phyloP scores from a whole-genome alignment of 2,888 invertebrate species.

The Cephus spinipes region DNA sequence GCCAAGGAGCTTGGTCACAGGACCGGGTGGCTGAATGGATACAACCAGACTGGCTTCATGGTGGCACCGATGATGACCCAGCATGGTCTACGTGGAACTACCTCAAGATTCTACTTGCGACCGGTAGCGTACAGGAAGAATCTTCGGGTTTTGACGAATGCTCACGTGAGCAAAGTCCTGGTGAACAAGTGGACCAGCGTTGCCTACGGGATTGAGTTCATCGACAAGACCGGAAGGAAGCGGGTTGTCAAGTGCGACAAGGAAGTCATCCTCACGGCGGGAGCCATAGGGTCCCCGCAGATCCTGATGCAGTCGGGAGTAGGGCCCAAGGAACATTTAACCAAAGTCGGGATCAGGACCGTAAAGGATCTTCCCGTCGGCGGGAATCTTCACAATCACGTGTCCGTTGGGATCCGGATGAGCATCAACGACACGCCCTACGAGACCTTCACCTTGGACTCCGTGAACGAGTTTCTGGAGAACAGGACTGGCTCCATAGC shows the following conservation, averaged over 20 bases:
- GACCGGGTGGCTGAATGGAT: constrained; percentile 47
- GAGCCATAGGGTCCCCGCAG: constrained; percentile 69
- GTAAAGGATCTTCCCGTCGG: constrained; percentile 60
- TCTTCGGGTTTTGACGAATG: constrained; percentile 67
- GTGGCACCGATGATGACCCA: constrained; percentile 65
- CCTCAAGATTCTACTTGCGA: constrained; percentile 69
- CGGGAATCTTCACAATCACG: constrained; percentile 61
- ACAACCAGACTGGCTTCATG: constrained; percentile 62
- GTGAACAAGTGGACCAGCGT: constrained; percentile 57
- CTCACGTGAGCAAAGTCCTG: constrained; percentile 66
- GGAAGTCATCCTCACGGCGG: constrained; percentile 70
- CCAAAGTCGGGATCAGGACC: constrained; percentile 50
- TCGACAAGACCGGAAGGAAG: constrained; percentile 59
- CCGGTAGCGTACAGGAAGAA: constrained; percentile 63
- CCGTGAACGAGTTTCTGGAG: constrained; percentile 58
- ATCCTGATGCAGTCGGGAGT: constrained; percentile 70
- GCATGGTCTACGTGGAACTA: constrained; percentile 68
- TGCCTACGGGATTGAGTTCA: constrained; percentile 72
- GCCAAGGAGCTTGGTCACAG: constrained; percentile 63
- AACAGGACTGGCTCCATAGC: constrained; percentile 62
- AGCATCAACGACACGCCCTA: constrained; percentile 52
- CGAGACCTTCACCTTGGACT: constrained; percentile 51
- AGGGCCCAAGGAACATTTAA: constrained; percentile 66
- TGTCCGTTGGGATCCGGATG: constrained; percentile 55
- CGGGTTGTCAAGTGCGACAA: constrained; percentile 64